phyloP scores from a whole-genome alignment of 1,140 invertebrate genomes.

The Drosophila arizonae region DNA sequence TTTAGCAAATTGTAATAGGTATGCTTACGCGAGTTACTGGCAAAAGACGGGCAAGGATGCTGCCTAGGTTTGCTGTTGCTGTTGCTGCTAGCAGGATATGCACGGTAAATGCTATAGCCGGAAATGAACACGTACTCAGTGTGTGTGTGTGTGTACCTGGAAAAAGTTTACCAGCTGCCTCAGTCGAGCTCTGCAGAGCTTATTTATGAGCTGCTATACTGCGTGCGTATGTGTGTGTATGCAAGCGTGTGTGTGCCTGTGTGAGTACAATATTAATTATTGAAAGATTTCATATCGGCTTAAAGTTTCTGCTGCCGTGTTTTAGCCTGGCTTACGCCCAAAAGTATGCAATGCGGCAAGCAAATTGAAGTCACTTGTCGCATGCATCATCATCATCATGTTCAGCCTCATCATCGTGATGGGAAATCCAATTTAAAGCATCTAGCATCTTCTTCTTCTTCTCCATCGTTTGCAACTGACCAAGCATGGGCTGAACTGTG shows the following conservation, averaged over 20 bases:
- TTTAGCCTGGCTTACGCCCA: slow-evolving; percentile 15
- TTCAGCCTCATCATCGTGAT: slow-evolving; percentile 56
- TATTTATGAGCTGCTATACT: slow-evolving; percentile 63
- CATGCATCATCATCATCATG: slow-evolving; percentile 70
- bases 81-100: slow-evolving; percentile 62
- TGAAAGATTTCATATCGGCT: slow-evolving; percentile 78
- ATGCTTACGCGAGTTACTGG: slow-evolving; percentile 4
- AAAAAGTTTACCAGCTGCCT: slow-evolving; percentile 68
- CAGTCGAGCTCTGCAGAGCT: slow-evolving; percentile 38
- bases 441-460: slow-evolving; percentile 13
- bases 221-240: slow-evolving; percentile 17
- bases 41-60: slow-evolving; percentile 49
- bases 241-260: slow-evolving; percentile 32
- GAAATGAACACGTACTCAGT: slow-evolving; percentile 72
- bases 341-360: slow-evolving; percentile 16
- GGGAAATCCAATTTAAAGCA: slow-evolving; percentile 67
- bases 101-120: slow-evolving; percentile 75
- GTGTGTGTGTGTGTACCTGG: slow-evolving; percentile 30
- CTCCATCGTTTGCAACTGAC: slow-evolving; percentile 6
- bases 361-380: slow-evolving; percentile 71
- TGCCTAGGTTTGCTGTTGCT: slow-evolving; percentile 22
- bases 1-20: not conserved
- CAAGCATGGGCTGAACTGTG: not conserved
- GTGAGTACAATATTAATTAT: slow-evolving; percentile 72
- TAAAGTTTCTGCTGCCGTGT: slow-evolving; percentile 66